Base-by-base conservation (phyloP, 1,140 invertebrate species). In the Elymnias hypermnestra region DNA sequence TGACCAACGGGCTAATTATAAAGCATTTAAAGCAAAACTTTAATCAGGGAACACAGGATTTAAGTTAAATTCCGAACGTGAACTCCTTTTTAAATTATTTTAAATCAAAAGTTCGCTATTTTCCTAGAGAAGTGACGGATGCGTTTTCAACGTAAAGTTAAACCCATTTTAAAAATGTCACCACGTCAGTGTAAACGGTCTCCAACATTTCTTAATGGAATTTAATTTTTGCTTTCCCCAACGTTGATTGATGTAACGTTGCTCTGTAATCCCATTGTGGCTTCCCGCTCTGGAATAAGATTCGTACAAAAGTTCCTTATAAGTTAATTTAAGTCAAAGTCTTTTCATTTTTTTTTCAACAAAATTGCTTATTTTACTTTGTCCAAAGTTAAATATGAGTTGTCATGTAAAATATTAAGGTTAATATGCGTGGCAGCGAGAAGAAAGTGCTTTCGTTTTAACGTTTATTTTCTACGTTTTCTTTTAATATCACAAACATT, bases 261-360 rank as follows among this genome's bases (percentile, higher is more conserved):
- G 28, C 42, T 33, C 38, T 58, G 42, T 58, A 50, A 58, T 58
- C 51, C 41, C 36, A 48, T 53, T 49, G 43, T 56, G 47, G 42
- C 25, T 36, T 41, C 19, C 40, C 19, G 29, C 42, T 36, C 21
- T 28, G 35, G 38, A 45, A 53, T 29, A 46, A 53, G 50, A 53
- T 53, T 53, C 50, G 42, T 29, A 41, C 40, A 18, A 49, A 53
- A 53, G 50, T 53, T 49, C 26, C 50, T 28, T 33, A 48, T 53
- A 40, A 48, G 53, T 55, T 50, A 49, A 55, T 55, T 49, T 45
- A 41, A 44, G 14, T 48, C 42, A 31, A 42, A 22, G 41, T 23
- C 36, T 51, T 51, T 46, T 51, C 42, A 51, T 44, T 43, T 35
- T 43, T 21, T 29, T 15, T 47, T 28, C 46, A 55, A 43, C 52